Conservation (phyloP, 53 echinoderm and acorn worm genomes). For the Arbacia lixula region DNA sequence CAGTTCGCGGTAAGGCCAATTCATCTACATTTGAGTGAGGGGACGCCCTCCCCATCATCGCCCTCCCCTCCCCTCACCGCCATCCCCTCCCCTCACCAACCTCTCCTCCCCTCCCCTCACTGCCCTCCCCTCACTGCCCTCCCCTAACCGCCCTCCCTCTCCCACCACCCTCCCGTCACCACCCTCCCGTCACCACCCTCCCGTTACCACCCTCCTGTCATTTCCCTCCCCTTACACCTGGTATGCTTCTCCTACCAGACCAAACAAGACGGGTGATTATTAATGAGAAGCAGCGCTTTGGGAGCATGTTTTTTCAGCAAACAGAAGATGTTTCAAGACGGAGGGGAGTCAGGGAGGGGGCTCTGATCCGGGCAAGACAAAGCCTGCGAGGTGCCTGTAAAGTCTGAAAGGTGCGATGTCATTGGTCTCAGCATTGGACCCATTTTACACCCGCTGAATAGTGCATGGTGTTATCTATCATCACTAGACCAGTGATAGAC, state of each 20-base stretch:
- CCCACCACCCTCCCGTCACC: background rate
- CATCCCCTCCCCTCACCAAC: background rate
- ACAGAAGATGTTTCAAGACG: conserved; percentile 34
- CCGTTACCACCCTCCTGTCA: background rate
- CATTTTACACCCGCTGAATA: too few relatives aligned
- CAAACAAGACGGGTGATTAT: conserved; percentile 38
- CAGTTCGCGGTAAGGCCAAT: too few relatives aligned
- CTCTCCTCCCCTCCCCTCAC: background rate
- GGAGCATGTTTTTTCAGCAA: conserved; percentile 40
- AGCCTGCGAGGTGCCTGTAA: too few relatives aligned
- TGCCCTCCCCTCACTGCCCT: background rate
- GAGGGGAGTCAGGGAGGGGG: conserved; percentile 33
- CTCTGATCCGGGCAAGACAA: too few relatives aligned
- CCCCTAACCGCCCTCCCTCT: background rate
- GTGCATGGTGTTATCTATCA: too few relatives aligned
- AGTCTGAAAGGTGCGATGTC: too few relatives aligned
- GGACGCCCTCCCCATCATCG: too few relatives aligned
- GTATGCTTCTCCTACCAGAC: conserved; percentile 14
- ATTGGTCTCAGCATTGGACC: too few relatives aligned
- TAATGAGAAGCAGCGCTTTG: conserved; percentile 48
- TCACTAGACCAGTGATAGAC: too few relatives aligned
- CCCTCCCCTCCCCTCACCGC: background rate
- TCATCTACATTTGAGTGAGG: too few relatives aligned
- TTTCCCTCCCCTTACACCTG: conserved; percentile 14
- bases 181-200: background rate